Conservation (phyloP, 2,797 vertebrate genomes). For the Schizopygopsis malacanthus region DNA sequence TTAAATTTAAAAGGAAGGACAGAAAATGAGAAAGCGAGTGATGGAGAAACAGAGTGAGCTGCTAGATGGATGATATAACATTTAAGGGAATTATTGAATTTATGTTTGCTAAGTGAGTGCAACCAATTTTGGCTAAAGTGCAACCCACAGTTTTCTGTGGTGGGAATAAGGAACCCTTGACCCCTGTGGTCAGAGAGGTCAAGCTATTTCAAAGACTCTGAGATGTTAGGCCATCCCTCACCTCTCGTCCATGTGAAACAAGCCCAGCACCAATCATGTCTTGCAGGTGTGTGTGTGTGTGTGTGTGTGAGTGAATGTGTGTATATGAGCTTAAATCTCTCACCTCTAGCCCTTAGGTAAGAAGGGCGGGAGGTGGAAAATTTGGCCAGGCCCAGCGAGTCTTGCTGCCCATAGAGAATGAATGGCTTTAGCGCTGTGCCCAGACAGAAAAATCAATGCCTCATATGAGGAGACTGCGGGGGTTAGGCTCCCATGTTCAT, state of each 20-base stretch:
- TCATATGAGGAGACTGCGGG: slow-evolving; percentile 99
- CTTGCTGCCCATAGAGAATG: slow-evolving; percentile 94
- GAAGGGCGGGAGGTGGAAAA: slow-evolving; percentile 77
- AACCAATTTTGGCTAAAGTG: slow-evolving; percentile 54
- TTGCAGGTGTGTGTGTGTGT: slow-evolving; percentile 68
- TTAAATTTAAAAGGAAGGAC: not conserved
- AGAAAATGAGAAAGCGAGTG: not conserved
- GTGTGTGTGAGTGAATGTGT: slow-evolving; percentile 22
- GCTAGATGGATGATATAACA: slow-evolving; percentile 54
- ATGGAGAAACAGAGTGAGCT: slow-evolving; percentile 32
- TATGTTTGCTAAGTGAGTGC: slow-evolving; percentile 63
- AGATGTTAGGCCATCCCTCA: slow-evolving; percentile 64
- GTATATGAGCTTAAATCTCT: slow-evolving; percentile 82
- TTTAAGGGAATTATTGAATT: slow-evolving; percentile 62
- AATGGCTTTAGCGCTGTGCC: slow-evolving; percentile 91
- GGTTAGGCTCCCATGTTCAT: slow-evolving; percentile 98
- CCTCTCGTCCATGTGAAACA: slow-evolving; percentile 67
- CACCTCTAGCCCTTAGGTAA: slow-evolving; percentile 86
- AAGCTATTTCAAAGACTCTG: slow-evolving; percentile 55
- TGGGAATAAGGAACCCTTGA: slow-evolving; percentile 60
- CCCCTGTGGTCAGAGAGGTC: slow-evolving; percentile 61
- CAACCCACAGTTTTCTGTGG: slow-evolving; percentile 44
- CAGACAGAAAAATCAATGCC: slow-evolving; percentile 99
- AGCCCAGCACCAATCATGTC: slow-evolving; percentile 83
- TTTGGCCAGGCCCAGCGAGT: slow-evolving; percentile 73